These are phyloP conservation scores for Acipenser oxyrinchus DNA, from an alignment of 2,797 vertebrate species.

Conservation along the genomic window DNA sequence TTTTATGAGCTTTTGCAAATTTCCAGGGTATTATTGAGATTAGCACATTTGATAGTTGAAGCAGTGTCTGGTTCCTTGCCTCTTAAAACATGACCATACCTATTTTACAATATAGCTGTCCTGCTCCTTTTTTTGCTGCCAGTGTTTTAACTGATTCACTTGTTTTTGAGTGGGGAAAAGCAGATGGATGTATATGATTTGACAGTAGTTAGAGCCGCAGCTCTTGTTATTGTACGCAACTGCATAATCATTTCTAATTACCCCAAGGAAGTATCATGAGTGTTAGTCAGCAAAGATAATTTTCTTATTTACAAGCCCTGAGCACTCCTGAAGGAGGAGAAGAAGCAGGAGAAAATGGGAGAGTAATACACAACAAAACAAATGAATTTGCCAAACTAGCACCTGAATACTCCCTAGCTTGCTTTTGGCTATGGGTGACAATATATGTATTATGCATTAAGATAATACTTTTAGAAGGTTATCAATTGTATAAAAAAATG, in stretches of 20 bases:
- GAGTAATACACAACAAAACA: constrained; percentile 56
- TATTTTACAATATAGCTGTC: constrained; percentile 49
- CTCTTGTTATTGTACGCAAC: constrained; percentile 62
- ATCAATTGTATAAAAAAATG: constrained; percentile 52
- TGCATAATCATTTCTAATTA: constrained; percentile 73
- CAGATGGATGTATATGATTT: constrained; percentile 51
- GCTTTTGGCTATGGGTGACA: constrained; percentile 52
- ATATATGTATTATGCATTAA: constrained; percentile 69
- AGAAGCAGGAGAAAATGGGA: constrained; percentile 18
- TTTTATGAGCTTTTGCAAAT: constrained; percentile 63
- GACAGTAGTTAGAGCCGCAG: constrained; percentile 58
- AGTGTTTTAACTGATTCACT: constrained; percentile 37
- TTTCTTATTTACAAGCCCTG: constrained; percentile 71
- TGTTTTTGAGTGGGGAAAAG: constrained; percentile 36
- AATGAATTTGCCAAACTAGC: constrained; percentile 66
- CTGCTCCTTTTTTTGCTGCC: constrained; percentile 26
- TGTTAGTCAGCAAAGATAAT: constrained; percentile 77
- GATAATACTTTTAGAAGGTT: constrained; percentile 72
- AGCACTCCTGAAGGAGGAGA: constrained; percentile 60
- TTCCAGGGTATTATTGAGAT: constrained; percentile 66
- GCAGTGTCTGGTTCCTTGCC: constrained; percentile 61
- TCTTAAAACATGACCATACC: constrained; percentile 56
- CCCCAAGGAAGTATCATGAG: constrained; percentile 72
- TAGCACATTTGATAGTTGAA: constrained; percentile 70
- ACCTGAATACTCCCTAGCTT: constrained; percentile 43